Percentiles rank a stretch among this genome's conserved stretches.
phyloP scores from a whole-genome alignment of 2,797 vertebrate species.

The Catamblyrhynchus diadema region DNA sequence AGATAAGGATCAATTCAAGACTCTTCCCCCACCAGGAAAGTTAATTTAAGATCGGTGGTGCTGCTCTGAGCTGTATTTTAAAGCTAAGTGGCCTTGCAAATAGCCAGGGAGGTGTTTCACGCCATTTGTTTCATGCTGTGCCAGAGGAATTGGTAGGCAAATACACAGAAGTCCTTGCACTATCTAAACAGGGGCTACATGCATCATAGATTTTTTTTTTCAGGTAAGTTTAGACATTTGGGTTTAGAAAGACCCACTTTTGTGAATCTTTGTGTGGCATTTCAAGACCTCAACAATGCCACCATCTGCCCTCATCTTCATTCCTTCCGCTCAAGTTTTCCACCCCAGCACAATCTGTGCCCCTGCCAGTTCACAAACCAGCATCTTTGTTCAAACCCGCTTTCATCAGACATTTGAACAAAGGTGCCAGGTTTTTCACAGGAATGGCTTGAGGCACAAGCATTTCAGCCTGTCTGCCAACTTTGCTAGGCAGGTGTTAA shows the following conservation, averaged over 20 bases:
- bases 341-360: not conserved
- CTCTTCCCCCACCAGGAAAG: slow-evolving; percentile 19
- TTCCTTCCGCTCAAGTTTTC: not conserved
- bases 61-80: slow-evolving; percentile 26
- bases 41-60: slow-evolving; percentile 25
- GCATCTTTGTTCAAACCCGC: not conserved
- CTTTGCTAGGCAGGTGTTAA: slow-evolving; percentile 3
- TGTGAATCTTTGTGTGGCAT: not conserved
- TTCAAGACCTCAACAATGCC: slow-evolving; percentile 27
- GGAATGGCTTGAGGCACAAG: slow-evolving; percentile 2
- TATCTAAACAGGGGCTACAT: not conserved
- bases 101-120: not conserved
- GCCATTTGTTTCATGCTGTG: slow-evolving; percentile 25
- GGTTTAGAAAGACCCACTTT: not conserved
- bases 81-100: slow-evolving; percentile 49
- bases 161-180: not conserved
- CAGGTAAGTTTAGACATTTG: not conserved
- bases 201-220: not conserved
- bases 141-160: slow-evolving; percentile 28
- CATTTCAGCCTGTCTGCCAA: slow-evolving; percentile 12
- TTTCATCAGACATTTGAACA: not conserved
- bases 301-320: slow-evolving; percentile 26
- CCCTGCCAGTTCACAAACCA: slow-evolving; percentile 6
- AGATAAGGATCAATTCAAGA: slow-evolving; percentile 45
- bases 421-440: slow-evolving; percentile 17